Base-by-base conservation (phyloP, 2,888 invertebrate species). In the Pomacea canaliculata region DNA sequence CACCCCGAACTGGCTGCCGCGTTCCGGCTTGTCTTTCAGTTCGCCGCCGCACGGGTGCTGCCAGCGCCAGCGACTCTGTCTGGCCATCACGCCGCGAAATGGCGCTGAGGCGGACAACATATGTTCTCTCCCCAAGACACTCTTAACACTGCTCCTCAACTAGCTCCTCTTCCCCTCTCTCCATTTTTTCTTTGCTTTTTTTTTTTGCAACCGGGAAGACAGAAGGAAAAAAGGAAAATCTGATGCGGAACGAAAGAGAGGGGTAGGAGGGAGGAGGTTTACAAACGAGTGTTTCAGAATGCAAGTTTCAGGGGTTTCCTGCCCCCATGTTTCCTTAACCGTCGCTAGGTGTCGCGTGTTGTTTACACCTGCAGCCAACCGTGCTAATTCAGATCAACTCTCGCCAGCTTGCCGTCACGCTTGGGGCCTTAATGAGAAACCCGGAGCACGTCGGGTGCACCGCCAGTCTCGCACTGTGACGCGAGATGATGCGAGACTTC, bases 311-410 rank as follows among this genome's bases (percentile, higher is more conserved):
- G 51, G 63, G 59, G 70, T 56, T 71, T 71, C 71, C 62, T 48
- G 62, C 71, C 46, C 46, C 37, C 48, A 60, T 71, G 71, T 71
- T 71, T 71, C 71, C 60, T 62, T 71, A 46, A 59, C 62, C 62
- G 48, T n/a, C 65, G 73, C 73, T 73, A 12, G 51, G 73, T 60
- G 73, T 73, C 67, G 73, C 51, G 27, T 73, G 68, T 51, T 73
- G 68, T 73, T 73, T 73, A 73, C 73, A 67, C 68, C 56, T 27
- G 37, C 73, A 73, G 68, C 56, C 73, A 68, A 73, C 73, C 73
- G 60, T 73, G 73, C 59, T 67, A 67, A 73, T 67, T 67, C 73
- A 68, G 67, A 73, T 73, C 73, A 73, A 46, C 73, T 68, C 73
- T 10, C 60, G 67, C 73, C 27, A 27, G 19, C 18, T 66, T 37